Conservation (phyloP, 2,797 vertebrate genomes). For the Erithacus rubecula region DNA sequence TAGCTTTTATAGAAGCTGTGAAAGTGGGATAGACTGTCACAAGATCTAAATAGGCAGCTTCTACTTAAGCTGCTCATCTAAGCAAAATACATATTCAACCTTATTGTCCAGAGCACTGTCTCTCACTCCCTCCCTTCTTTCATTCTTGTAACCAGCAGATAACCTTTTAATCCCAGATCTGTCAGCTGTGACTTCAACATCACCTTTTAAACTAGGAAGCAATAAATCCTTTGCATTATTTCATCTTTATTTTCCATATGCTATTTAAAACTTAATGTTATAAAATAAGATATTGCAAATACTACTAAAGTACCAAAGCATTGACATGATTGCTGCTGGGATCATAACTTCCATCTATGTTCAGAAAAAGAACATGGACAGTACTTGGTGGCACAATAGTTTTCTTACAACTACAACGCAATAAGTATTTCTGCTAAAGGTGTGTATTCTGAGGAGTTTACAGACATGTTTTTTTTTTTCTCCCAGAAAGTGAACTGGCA, state of each 20-base stretch:
- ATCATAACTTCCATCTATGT: neutral
- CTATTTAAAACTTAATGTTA: neutral
- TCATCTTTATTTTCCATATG: neutral
- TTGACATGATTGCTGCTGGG: neutral
- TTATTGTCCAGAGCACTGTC: neutral
- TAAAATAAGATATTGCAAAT: neutral
- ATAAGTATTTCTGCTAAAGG: neutral
- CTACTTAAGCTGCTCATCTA: neutral
- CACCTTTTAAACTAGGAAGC: slow-evolving; percentile 11
- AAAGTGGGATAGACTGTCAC: neutral
- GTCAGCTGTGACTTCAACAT: slow-evolving; percentile 18
- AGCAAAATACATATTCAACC: neutral
- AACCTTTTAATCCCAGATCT: slow-evolving; percentile 56
- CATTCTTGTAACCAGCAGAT: slow-evolving; percentile 10
- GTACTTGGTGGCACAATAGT: neutral
- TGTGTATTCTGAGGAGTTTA: neutral
- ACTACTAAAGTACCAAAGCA: neutral
- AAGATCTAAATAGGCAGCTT: neutral
- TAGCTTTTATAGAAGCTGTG: neutral
- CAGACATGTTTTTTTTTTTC: neutral
- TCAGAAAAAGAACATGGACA: neutral
- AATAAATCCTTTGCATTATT: neutral
- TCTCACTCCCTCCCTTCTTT: neutral
- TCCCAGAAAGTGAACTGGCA: neutral
- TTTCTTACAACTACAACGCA: neutral